Evolutionary conservation across 1,140 invertebrate genomes (phyloP), one percentile per base, ranked within the genome.

Genomic region (Brachionus angularis): DNA sequence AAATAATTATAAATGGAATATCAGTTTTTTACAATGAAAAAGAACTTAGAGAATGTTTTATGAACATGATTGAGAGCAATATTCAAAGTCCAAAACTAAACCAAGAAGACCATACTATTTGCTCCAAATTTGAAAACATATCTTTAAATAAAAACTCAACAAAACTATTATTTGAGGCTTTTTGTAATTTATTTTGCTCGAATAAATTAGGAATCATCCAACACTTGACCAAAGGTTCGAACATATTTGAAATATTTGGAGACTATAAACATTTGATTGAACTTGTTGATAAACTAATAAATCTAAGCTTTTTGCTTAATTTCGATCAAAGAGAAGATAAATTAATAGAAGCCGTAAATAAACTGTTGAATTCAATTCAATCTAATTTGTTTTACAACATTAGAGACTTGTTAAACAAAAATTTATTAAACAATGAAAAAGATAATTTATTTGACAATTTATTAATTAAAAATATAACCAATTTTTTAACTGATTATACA

Each of bases 1-100:
- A 58, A 27, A 58, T 58, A 58, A 58, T 58, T 3, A 58, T 21
- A 58, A 58, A 58, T 58, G 53, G 53, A 29, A 36, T 58, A 23
- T 16, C 33, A 23, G 33, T 36, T 39, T 58, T 58, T 39, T 39
- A 39, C 18, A 31, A 27, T 5, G n/a, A 58, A 23, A 27, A 39
- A 12, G 53, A 58, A 23, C 23, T 29, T 14, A 58, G 36, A 21
- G 53, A 58, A 25, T 23, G 36, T 1, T 58, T 58, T 27, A 18
- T 39, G 27, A 16, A 16, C 10, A 23, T 58, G 3, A 27, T 58
- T 36, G 21, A 58, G 10, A n/a, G n/a, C n/a, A n/a, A n/a, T n/a
- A n/a, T n/a, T n/a, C n/a, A n/a, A n/a, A n/a, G n/a, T n/a, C 53
- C 21, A 25, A 58, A 58, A 5, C 23, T 18, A 16, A 21, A 21